Evolutionary conservation across 2,797 vertebrate species (phyloP), one percentile per base, ranked within the genome.

Genomic region (Tinamus major): DNA sequence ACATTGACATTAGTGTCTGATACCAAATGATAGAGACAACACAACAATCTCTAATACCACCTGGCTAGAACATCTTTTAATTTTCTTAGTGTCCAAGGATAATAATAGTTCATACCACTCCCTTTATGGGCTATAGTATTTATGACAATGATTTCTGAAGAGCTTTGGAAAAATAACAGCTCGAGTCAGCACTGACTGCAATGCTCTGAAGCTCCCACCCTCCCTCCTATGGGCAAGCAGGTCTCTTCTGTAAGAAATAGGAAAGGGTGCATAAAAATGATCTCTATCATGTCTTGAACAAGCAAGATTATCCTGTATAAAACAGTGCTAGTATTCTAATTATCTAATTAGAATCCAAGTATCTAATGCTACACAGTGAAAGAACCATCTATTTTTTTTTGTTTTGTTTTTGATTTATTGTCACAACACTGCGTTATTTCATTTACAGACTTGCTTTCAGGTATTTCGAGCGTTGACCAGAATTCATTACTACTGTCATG

Each of bases 381-480:
- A 78, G 24, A 75, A 2, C 55, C 6, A 9, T 37, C 61, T 75
- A 8, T n/a, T 81, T 27, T 65, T 33, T 48, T 44, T 44, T 44
- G 42, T 44, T 84, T 27, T 65, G 31, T 42, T 26, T 17, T 48
- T 48, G n/a, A 76, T 65, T 53, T 53, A 26, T 21, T 70, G 27
- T 46, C 72, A 79, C 48, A 87, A 59, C 10, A 63, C 21, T 79
- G 62, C 61, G 55, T 3, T 55, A 67, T 68, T 91, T 94, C 77
- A 75, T 8, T 51, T 14, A 62, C 2, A 70, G 86, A 51, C 20
- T 56, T 79, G 33, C 4, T 80, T 92, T 49, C 44, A 37, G 31
- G 6, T 64, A 64, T 68, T 82, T 87, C 79, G 85, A 74, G n/a
- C 6, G 16, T 12, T 41, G 58, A 61, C 35, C 35, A 64, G 61